These are phyloP conservation scores for Ennomos fuscantarius DNA, from an alignment of 2,888 invertebrate species.

Conservation along the genomic window DNA sequence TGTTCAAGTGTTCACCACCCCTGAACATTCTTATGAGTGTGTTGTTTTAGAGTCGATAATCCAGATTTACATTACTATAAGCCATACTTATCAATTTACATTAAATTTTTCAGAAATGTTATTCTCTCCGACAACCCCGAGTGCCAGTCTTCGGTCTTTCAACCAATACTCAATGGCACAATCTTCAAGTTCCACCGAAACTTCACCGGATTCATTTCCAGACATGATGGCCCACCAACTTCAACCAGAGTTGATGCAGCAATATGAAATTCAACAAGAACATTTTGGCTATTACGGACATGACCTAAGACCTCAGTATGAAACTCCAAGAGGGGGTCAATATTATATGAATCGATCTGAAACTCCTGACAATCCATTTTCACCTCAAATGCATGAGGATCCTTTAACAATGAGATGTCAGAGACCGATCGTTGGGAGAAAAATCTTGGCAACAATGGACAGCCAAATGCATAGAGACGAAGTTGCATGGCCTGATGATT, in stretches of 20 bases:
- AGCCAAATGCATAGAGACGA: conserved; percentile 34
- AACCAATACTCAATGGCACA: conserved; percentile 52
- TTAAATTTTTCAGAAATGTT: conserved; percentile 50
- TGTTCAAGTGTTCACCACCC: no score
- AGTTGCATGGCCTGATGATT: conserved; percentile 27
- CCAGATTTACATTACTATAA: background rate
- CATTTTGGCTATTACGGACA: background rate
- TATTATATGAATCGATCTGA: background rate
- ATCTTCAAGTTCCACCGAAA: conserved; percentile 72
- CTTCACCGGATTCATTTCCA: conserved; percentile 70
- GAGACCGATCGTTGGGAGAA: conserved; percentile 68
- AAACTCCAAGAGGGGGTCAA: background rate
- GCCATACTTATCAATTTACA: background rate
- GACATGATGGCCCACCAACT: conserved; percentile 44
- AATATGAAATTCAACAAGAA: background rate
- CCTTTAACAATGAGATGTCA: conserved; percentile 47
- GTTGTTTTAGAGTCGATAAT: no score
- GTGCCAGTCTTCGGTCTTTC: conserved; percentile 23
- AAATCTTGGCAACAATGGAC: conserved; percentile 54
- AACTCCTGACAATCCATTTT: conserved; percentile 40
- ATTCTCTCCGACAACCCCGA: conserved; percentile 36
- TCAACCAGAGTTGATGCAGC: conserved; percentile 20
- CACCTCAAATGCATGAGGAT: conserved; percentile 30
- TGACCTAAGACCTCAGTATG: background rate
- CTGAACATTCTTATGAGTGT: no score